Base-by-base conservation (phyloP, 1,140 invertebrate genomes). In the Condylostylus longicornis region DNA sequence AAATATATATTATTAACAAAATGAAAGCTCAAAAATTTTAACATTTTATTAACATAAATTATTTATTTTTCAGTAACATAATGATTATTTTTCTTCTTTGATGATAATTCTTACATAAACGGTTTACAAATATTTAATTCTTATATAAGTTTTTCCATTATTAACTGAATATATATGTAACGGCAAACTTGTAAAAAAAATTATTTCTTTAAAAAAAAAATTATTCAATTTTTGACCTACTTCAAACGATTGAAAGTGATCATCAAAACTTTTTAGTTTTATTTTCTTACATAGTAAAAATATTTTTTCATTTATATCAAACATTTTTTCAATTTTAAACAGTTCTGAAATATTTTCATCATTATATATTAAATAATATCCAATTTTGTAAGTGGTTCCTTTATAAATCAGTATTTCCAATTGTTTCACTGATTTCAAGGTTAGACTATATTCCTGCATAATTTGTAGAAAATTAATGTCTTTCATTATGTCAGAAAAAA, bases 221-320 rank as follows among this genome's bases (percentile, higher is more conserved):
- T 10, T n/a, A 35, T 35, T 23, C 14, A 21, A 13, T 25, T 35
- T 35, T 22, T 21, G 10, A 23, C 37, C 37, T 21, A 30, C 21
- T 30, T 38, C 37, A 20, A 20, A 38, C 7, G 37, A 14, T 17
- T 32, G 37, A 38, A 38, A 38, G 32, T 38, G 37, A 10, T 14
- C 13, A 28, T 21, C 7, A 23, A 31, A 33, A 18, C 15, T 5
- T 33, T 5, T 2, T 33, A 33, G 3, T 19, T 14, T 19, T 19
- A 38, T 38, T 20, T 17, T 18, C 18, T 38, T n/a, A 32, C 27
- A 18, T 32, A 38, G n/a, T 31, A 38, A 12, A 18, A 19, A 38
- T n/a, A 38, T 21, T 18, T 9, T 32, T 8, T 31, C 17, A 38
- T 38, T 38, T 15, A 31, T 13, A 20, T 22, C 20, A 13, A 31